phyloP scores from a whole-genome alignment of 2,888 invertebrate genomes.

The Hyles lineata region DNA sequence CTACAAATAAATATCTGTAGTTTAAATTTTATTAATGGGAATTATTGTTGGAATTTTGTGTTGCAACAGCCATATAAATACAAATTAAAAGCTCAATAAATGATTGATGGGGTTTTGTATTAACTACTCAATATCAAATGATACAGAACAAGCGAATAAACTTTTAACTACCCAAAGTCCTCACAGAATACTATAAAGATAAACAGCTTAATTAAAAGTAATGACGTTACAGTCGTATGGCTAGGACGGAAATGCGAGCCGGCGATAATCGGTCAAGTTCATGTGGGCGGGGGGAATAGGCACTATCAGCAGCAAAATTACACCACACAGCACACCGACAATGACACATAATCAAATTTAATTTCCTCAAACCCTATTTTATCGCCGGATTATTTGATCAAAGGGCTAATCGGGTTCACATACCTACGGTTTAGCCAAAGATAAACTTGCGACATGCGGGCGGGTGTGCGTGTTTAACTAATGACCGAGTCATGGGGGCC shows the following conservation, averaged over 20 bases:
- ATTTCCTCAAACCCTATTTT: conserved; percentile 81
- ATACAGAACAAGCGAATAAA: no score
- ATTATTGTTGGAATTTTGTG: no score
- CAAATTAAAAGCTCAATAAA: no score
- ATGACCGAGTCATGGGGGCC: conserved; percentile 81
- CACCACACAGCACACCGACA: conserved; percentile 53
- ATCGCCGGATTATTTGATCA: conserved; percentile 83
- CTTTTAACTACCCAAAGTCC: no score
- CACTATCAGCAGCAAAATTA: conserved; percentile 26
- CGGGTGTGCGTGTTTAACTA: conserved; percentile 84
- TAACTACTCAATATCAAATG: no score
- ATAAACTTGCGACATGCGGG: conserved; percentile 85
- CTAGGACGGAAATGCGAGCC: conserved; percentile 2
- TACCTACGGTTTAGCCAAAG: conserved; percentile 82
- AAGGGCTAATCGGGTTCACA: conserved; percentile 84
- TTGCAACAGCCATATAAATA: no score
- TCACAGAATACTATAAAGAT: neutral
- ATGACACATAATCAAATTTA: conserved; percentile 81
- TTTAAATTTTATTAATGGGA: no score
- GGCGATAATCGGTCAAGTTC: conserved; percentile 24
- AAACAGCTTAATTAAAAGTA: neutral
- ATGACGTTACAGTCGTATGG: neutral
- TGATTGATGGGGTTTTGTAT: no score
- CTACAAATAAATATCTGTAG: neutral
- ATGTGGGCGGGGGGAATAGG: neutral